phyloP scores from a whole-genome alignment of 2,888 invertebrate species.

The Eudasyphora cyanicolor region DNA sequence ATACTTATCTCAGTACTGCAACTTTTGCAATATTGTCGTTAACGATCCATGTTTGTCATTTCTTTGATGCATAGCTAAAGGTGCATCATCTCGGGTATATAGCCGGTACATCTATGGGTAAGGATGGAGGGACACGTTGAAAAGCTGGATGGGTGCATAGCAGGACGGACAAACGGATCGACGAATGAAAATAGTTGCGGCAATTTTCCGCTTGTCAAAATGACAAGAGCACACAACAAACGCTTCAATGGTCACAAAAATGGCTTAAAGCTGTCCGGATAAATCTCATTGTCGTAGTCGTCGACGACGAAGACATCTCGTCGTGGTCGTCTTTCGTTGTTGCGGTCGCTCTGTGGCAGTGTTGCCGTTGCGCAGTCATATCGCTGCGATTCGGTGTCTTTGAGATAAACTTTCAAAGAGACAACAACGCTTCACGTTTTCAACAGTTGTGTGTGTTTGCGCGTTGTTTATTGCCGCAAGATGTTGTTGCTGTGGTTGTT shows the following conservation, averaged over 20 bases:
- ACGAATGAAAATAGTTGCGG: constrained; percentile 37
- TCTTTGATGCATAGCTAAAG: constrained; percentile 19
- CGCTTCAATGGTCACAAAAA: constrained; percentile 53
- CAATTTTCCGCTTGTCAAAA: constrained; percentile 64
- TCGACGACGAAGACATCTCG: not conserved
- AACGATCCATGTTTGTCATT: constrained; percentile 16
- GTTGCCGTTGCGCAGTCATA: constrained; percentile 8
- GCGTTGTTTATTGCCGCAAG: not conserved
- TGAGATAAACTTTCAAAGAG: constrained; percentile 36
- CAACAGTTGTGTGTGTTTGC: not conserved
- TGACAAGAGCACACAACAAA: constrained; percentile 62
- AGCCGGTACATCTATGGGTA: not conserved
- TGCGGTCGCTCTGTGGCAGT: not conserved
- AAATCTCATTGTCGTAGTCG: constrained; percentile 44
- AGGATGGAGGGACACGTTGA: not conserved
- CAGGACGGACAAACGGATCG: constrained; percentile 7
- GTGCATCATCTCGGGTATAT: not conserved
- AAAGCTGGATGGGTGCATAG: not conserved
- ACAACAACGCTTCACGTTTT: constrained; percentile 26
- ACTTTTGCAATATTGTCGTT: constrained; percentile 38
- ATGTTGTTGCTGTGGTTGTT: constrained; percentile 9
- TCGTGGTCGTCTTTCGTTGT: not conserved
- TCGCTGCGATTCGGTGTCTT: constrained; percentile 20
- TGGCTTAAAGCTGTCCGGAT: constrained; percentile 57
- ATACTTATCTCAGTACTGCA: not conserved